phyloP scores from a whole-genome alignment of 2,888 invertebrate species.

The Mermis nigrescens region DNA sequence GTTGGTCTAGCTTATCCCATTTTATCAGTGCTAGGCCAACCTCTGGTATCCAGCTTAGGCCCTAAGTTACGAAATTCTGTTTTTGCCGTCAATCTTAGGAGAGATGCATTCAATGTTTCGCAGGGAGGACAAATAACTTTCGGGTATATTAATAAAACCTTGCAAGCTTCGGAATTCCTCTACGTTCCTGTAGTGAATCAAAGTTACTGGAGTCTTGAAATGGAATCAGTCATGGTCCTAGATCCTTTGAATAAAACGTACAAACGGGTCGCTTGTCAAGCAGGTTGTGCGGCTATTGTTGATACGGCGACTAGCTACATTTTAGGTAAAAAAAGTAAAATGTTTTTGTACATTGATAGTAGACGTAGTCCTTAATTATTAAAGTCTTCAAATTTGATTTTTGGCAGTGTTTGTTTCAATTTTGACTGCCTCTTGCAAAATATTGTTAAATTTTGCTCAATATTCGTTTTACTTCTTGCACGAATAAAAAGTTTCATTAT shows the following conservation, averaged over 20 bases:
- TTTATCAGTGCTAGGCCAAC: neutral
- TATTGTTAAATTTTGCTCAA: no score
- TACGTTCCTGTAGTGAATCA: neutral
- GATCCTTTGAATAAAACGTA: neutral
- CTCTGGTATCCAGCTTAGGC: neutral
- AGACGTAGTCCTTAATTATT: no score
- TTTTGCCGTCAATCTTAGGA: neutral
- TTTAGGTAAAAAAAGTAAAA: no score
- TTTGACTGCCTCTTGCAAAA: no score
- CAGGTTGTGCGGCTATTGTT: neutral
- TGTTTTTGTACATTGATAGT: no score
- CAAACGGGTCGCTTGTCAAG: neutral
- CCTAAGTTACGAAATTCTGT: neutral
- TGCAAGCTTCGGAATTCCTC: neutral
- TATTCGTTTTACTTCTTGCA: no score
- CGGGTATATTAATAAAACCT: neutral
- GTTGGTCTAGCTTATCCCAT: neutral
- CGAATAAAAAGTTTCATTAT: no score
- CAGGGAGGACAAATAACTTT: neutral
- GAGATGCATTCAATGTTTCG: neutral
- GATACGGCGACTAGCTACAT: conserved; percentile 1
- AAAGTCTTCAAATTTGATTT: no score
- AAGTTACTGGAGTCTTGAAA: neutral
- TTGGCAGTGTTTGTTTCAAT: no score
- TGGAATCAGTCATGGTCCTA: neutral